Evolutionary conservation across 2,888 invertebrate species (phyloP), one percentile per base, ranked within the genome.

Genomic region (Torymus auratus): DNA sequence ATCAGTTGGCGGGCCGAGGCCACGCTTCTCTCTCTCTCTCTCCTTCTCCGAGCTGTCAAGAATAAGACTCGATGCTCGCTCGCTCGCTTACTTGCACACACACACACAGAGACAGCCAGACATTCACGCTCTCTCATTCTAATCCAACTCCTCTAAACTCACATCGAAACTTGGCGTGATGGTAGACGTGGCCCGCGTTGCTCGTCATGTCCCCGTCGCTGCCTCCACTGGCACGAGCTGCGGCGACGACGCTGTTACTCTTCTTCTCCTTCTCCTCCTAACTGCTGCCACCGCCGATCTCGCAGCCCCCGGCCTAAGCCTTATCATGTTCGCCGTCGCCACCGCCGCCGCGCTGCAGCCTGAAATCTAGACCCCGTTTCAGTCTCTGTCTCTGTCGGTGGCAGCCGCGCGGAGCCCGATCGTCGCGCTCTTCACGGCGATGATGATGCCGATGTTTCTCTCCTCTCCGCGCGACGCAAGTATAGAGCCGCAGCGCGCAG

Each of bases 131-230:
- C 28, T 5, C 7, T 28, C 28, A 20, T 20, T 28, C 28, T 28
- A 28, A 28, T 28, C 28, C 28, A 28, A 28, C 28, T 28, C 28
- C 28, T 28, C 28, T 28, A 61, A 55, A 88, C 88, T 88, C 85
- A 88, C 88, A 88, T 87, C 88, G 86, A 83, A 88, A 88, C 84
- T 88, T 88, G 78, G 86, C 83, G 76, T 87, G 87, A 52, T 86
- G 88, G 82, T 85, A 84, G 80, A 83, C 83, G 81, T 88, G 87
- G 86, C 86, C 87, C 83, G 50, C 70, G 74, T 23, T 70, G 74
- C 55, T 78, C 60, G 60, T 68, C 20, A 50, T 50, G 28, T 60
- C 76, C 62, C 74, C n/a, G 68, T 67, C 56, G 60, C 62, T 62
- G 58, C 52, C 23, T 5, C 15, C 17, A 15, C 60, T 17, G 50